These are phyloP conservation scores for Leptopilina boulardi DNA, from an alignment of 1,140 invertebrate genomes.

Conservation along the genomic window DNA sequence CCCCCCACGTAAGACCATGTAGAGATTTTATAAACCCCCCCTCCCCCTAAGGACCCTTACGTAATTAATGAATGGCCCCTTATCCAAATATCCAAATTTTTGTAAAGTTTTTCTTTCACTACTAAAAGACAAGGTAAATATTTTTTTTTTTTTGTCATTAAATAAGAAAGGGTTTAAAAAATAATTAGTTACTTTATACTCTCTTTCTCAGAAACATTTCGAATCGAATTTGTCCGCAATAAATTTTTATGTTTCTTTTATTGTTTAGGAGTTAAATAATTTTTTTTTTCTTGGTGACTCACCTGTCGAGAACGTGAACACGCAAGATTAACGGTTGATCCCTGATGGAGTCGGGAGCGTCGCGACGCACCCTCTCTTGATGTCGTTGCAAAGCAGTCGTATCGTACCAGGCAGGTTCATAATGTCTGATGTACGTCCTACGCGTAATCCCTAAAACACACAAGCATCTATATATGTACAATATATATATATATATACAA, in stretches of 20 bases:
- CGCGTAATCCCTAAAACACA: slow-evolving; percentile 71
- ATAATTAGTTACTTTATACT: too few relatives aligned
- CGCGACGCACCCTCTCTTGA: slow-evolving; percentile 70
- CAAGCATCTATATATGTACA: slow-evolving; percentile 37
- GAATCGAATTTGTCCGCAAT: too few relatives aligned
- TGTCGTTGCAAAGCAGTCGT: slow-evolving; percentile 70
- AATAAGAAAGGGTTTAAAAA: too few relatives aligned
- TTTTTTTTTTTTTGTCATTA: too few relatives aligned
- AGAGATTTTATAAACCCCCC: too few relatives aligned
- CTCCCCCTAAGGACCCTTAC: too few relatives aligned
- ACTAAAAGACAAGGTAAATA: too few relatives aligned
- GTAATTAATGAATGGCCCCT: too few relatives aligned
- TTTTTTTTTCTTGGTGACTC: slow-evolving; percentile 47
- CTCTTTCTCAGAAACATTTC: too few relatives aligned
- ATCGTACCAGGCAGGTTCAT: slow-evolving; percentile 78
- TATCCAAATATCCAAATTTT: too few relatives aligned
- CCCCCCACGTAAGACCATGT: too few relatives aligned
- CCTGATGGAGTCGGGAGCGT: slow-evolving; percentile 61
- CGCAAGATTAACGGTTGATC: slow-evolving; percentile 68
- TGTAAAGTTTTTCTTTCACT: too few relatives aligned
- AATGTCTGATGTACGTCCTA: slow-evolving; percentile 77
- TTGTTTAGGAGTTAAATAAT: background rate
- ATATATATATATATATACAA: background rate
- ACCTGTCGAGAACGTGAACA: slow-evolving; percentile 75
- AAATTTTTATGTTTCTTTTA: background rate